phyloP scores from a whole-genome alignment of 2,888 invertebrate genomes.

The Amphipyra berbera region DNA sequence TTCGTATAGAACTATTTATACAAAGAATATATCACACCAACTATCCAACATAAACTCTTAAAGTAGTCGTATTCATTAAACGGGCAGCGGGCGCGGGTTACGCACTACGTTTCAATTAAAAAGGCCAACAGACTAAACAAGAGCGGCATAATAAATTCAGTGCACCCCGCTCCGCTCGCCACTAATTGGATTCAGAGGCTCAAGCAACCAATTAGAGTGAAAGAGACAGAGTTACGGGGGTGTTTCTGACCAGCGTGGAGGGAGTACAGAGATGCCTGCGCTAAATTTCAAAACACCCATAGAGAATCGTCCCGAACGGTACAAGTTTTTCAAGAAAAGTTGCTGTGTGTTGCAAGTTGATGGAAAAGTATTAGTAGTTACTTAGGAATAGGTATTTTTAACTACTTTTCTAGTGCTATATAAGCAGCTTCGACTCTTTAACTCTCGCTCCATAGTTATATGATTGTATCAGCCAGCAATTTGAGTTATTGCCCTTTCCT shows the following conservation, averaged over 20 bases:
- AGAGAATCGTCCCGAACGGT: conserved; percentile 22
- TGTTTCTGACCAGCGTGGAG: conserved; percentile 51
- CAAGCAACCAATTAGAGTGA: conserved; percentile 82
- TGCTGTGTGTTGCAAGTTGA: conserved; percentile 21
- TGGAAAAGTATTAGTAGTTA: conserved; percentile 12
- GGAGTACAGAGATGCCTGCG: conserved; percentile 46
- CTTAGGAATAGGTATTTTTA: too few species aligned
- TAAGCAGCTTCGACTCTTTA: too few species aligned
- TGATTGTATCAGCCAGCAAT: too few species aligned
- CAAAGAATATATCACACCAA: background rate
- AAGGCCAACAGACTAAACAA: conserved; percentile 81
- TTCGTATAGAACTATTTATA: too few species aligned
- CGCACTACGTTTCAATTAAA: conserved; percentile 86
- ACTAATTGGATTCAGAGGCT: conserved; percentile 85
- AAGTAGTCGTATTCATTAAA: conserved; percentile 70
- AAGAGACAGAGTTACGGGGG: conserved; percentile 64
- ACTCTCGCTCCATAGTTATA: too few species aligned
- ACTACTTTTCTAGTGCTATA: too few species aligned
- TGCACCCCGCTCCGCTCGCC: conserved; percentile 71
- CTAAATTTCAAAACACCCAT: conserved; percentile 48
- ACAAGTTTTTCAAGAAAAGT: conserved; percentile 41
- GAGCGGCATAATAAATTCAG: conserved; percentile 83
- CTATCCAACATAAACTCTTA: conserved; percentile 16
- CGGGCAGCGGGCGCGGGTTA: conserved; percentile 69
- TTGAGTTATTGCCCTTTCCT: too few species aligned